These are phyloP conservation scores for Lithophane ornitopus DNA, from an alignment of 2,888 invertebrate species.

Conservation along the genomic window DNA sequence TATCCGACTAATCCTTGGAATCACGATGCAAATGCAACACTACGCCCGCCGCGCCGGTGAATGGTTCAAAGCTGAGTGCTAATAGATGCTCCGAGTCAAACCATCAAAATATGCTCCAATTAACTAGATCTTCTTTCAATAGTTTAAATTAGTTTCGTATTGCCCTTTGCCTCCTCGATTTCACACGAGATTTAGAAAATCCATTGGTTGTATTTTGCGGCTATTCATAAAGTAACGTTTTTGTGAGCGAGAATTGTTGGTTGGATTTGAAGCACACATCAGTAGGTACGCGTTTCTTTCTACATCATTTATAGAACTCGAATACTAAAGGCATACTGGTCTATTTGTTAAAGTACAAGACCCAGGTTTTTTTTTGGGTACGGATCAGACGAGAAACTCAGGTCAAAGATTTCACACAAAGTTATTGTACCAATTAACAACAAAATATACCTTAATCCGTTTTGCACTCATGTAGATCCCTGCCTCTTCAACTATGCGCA, in stretches of 20 bases:
- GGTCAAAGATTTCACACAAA: not conserved
- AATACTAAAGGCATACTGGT: not conserved
- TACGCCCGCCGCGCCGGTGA: conserved; percentile 8
- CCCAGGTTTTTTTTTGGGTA: not conserved
- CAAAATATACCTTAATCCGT: not conserved
- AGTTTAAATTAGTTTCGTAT: conserved; percentile 24
- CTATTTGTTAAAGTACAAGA: not conserved
- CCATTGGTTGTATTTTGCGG: not conserved
- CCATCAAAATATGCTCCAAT: conserved; percentile 49
- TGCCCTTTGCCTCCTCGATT: conserved; percentile 7
- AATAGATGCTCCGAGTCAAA: conserved; percentile 30
- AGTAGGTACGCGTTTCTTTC: not conserved
- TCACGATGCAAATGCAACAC: conserved; percentile 48
- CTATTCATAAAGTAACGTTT: conserved; percentile 10
- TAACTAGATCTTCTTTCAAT: conserved; percentile 49
- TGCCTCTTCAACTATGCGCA: not conserved
- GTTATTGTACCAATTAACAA: not conserved
- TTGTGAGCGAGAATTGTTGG: not conserved
- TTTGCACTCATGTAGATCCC: not conserved
- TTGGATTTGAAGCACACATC: conserved; percentile 8
- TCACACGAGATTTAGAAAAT: conserved; percentile 13
- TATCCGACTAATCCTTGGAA: conserved; percentile 44
- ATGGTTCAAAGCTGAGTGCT: conserved; percentile 50
- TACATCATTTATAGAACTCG: not conserved
- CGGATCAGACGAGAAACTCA: not conserved